phyloP scores from a whole-genome alignment of 1,140 invertebrate genomes.

The Cotesia chilonis region DNA sequence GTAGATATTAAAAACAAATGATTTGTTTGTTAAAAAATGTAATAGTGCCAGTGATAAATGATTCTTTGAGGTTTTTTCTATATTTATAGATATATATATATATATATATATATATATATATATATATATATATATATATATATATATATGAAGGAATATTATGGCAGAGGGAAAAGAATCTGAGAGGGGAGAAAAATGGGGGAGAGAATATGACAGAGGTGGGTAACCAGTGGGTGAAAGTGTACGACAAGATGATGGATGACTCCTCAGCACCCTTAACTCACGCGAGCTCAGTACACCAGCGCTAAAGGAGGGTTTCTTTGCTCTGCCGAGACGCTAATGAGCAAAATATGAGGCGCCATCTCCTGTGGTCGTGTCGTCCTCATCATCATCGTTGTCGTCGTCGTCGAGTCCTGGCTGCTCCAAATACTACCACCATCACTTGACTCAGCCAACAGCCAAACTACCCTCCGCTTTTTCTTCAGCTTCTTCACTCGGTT shows the following conservation, averaged over 20 bases:
- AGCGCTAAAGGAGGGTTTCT: conserved; percentile 57
- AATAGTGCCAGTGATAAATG: conserved; percentile 25
- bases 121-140: not conserved
- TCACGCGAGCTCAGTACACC: conserved; percentile 4
- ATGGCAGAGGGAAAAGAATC: not conserved
- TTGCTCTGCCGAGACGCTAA: conserved; percentile 63
- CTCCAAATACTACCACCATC: conserved; percentile 7
- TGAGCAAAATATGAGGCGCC: conserved; percentile 66
- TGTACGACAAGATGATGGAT: conserved; percentile 64
- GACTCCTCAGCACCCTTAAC: conserved; percentile 54
- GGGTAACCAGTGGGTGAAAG: conserved; percentile 43
- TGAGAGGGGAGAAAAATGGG: not conserved
- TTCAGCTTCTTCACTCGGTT: conserved; percentile 30
- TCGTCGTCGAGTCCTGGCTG: conserved; percentile 15
- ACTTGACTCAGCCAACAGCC: conserved; percentile 25
- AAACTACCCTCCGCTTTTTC: conserved; percentile 34
- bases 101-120: not conserved
- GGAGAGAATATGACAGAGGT: conserved; percentile 1
- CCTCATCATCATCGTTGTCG: conserved; percentile 10
- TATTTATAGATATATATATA: not conserved
- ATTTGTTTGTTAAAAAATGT: not conserved
- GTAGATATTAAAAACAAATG: not conserved
- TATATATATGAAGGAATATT: conserved; percentile 18
- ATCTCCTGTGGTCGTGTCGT: conserved; percentile 39
- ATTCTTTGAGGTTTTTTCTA: conserved; percentile 5